These are phyloP conservation scores for Taenaris catops DNA, from an alignment of 2,888 invertebrate genomes.

Conservation along the genomic window DNA sequence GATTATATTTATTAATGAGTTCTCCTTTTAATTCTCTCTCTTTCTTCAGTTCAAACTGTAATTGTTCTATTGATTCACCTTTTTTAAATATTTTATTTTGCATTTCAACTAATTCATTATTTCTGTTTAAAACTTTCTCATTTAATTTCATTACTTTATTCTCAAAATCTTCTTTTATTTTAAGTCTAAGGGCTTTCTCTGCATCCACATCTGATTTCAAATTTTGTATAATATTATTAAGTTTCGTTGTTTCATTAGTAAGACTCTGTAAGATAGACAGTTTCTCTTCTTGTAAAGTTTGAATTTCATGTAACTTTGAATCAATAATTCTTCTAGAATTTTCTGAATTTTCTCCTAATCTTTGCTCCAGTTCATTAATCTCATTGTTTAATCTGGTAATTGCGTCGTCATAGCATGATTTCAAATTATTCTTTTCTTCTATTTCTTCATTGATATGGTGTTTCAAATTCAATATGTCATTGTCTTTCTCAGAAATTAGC, in stretches of 20 bases:
- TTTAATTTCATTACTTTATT: conserved; percentile 57
- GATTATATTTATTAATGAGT: conserved; percentile 37
- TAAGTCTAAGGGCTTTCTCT: conserved; percentile 46
- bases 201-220: conserved; percentile 43
- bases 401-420: conserved; percentile 43
- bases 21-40: conserved; percentile 42
- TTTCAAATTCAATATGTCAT: conserved; percentile 48
- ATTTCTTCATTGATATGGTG: conserved; percentile 58
- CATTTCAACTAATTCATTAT: conserved; percentile 60
- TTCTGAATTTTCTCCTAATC: conserved; percentile 44
- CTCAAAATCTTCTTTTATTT: conserved; percentile 53
- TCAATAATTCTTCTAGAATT: conserved; percentile 42
- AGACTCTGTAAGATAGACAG: conserved; percentile 49
- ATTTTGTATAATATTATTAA: conserved; percentile 41
- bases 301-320: conserved; percentile 50
- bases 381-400: conserved; percentile 52
- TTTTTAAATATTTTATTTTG: conserved; percentile 55
- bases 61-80: conserved; percentile 50
- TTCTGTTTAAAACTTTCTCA: conserved; percentile 59
- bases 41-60: conserved; percentile 44
- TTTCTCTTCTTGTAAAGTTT: conserved; percentile 60
- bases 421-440: conserved; percentile 47
- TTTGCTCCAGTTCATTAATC: conserved; percentile 56
- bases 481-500: conserved; percentile 45
- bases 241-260: conserved; percentile 49